phyloP scores from a whole-genome alignment of 2,888 invertebrate genomes.

The Cosmopolites sordidus region DNA sequence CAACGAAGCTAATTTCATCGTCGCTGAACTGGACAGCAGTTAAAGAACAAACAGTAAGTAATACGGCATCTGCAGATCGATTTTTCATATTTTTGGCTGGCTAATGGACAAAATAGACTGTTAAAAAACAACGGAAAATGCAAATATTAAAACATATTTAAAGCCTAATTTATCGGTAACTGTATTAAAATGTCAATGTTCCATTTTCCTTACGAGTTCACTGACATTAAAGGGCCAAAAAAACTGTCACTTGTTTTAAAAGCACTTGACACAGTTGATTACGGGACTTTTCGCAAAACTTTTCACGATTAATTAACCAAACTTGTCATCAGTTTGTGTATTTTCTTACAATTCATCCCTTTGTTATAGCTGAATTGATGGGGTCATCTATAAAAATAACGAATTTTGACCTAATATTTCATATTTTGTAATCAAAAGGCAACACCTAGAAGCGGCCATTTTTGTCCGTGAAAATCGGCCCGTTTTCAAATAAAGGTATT shows the following conservation, averaged over 20 bases:
- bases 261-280: slow-evolving; percentile 19
- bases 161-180: too few species aligned
- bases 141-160: too few species aligned
- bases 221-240: slow-evolving; percentile 32
- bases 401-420: slow-evolving; percentile 12
- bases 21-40: too few species aligned
- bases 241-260: slow-evolving; percentile 27
- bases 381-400: slow-evolving; percentile 4
- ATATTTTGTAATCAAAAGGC: slow-evolving; percentile 29
- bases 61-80: slow-evolving; percentile 14
- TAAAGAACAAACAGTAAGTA: too few species aligned
- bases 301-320: background rate
- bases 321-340: too few species aligned
- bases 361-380: background rate
- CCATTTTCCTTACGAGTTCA: slow-evolving; percentile 30
- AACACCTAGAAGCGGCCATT: slow-evolving; percentile 37
- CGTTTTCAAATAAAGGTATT: slow-evolving; percentile 1
- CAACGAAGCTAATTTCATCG: too few species aligned
- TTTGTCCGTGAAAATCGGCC: slow-evolving; percentile 21
- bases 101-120: too few species aligned
- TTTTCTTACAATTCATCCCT: background rate
- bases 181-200: slow-evolving; percentile 1
- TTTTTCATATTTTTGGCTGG: slow-evolving; percentile 14
- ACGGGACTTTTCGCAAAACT: background rate
- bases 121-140: too few species aligned